These are phyloP conservation scores for Uloborus diversus DNA, from an alignment of 1,140 invertebrate species.

Conservation along the genomic window DNA sequence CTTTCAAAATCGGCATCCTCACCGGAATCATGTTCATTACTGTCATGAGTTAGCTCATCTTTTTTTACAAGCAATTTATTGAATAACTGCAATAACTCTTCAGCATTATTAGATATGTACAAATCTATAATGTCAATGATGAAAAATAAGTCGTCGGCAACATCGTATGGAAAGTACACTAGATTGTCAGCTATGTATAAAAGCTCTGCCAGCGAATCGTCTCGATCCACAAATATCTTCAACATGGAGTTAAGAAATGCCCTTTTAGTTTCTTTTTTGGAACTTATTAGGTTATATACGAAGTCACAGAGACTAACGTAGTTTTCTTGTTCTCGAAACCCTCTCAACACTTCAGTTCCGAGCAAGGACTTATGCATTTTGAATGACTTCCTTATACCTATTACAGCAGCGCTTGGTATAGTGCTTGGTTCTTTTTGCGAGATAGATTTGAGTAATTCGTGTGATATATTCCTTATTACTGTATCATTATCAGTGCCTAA, in stretches of 20 bases:
- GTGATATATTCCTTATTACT: conserved; percentile 88
- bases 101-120: conserved; percentile 78
- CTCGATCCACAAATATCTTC: conserved; percentile 80
- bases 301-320: conserved; percentile 90
- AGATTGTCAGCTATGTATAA: conserved; percentile 98
- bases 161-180: conserved; percentile 97
- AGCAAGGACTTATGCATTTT: conserved; percentile 61
- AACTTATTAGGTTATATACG: conserved; percentile 91
- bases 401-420: conserved; percentile 89
- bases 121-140: conserved; percentile 98
- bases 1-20: conserved; percentile 78
- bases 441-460: conserved; percentile 96
- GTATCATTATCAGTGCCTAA: conserved; percentile 95
- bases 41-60: conserved; percentile 57
- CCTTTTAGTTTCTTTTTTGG: conserved; percentile 90
- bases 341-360: conserved; percentile 71
- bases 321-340: conserved; percentile 81
- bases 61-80: conserved; percentile 58
- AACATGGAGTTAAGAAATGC: conserved; percentile 90
- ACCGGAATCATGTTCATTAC: conserved; percentile 88
- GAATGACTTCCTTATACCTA: conserved; percentile 75
- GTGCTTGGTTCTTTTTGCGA: conserved; percentile 99
- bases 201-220: conserved; percentile 83
- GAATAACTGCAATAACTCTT: conserved; percentile 64
- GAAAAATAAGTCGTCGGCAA: conserved; percentile 97